Percentiles rank a stretch among this genome's conserved stretches.
These are phyloP conservation scores for Apamea sordens DNA, from an alignment of 2,888 invertebrate genomes.

Conservation along the genomic window DNA sequence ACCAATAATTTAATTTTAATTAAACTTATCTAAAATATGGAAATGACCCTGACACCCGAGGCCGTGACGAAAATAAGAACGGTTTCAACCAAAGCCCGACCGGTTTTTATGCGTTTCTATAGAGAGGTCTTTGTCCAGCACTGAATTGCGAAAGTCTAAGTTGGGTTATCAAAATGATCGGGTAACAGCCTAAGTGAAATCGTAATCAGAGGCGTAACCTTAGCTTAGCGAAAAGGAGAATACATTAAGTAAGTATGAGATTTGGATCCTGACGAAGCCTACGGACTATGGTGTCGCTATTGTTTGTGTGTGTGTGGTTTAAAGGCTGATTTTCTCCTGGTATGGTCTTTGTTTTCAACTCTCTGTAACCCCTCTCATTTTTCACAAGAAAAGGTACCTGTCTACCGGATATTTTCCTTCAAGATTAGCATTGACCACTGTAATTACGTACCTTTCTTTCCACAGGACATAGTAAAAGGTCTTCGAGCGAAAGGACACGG, in stretches of 20 bases:
- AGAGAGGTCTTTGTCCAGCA: background rate
- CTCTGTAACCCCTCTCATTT: background rate
- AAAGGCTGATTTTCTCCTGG: background rate
- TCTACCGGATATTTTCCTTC: background rate
- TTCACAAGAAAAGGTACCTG: background rate
- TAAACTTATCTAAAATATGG: background rate
- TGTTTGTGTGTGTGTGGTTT: background rate
- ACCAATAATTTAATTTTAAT: background rate
- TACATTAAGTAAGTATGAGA: background rate
- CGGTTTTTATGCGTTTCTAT: background rate
- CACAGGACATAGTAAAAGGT: conserved; percentile 91
- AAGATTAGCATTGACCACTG: background rate
- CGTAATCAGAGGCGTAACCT: background rate
- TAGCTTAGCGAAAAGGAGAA: background rate
- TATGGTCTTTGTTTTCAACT: background rate
- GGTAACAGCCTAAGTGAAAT: background rate
- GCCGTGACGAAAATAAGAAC: background rate
- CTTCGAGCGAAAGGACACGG: conserved; percentile 92
- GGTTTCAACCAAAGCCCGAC: background rate
- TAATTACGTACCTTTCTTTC: conserved; percentile 48
- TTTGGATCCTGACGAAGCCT: too few relatives aligned
- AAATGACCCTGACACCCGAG: background rate
- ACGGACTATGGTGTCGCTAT: background rate
- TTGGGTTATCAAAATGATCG: background rate
- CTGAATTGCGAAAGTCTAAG: background rate